These are phyloP conservation scores for Huso huso DNA, from an alignment of 2,797 vertebrate genomes.

Conservation along the genomic window DNA sequence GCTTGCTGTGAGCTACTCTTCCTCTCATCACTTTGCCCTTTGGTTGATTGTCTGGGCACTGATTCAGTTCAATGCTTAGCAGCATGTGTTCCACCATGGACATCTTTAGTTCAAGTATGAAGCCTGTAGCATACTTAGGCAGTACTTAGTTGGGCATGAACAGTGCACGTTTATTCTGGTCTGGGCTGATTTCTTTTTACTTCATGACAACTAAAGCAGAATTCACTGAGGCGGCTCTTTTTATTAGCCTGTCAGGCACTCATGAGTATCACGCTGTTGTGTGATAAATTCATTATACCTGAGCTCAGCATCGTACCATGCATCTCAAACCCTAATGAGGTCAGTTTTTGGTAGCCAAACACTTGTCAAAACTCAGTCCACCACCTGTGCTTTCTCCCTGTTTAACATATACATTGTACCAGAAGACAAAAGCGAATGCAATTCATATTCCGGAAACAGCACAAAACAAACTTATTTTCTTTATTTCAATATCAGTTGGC, in stretches of 20 bases:
- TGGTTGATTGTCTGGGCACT: conserved; percentile 35
- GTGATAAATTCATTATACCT: conserved; percentile 41
- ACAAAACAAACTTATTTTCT: too few species aligned
- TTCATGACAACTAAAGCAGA: conserved; percentile 12
- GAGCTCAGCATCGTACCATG: conserved; percentile 31
- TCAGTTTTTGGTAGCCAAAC: conserved; percentile 30
- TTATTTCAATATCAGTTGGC: too few species aligned
- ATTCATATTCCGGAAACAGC: conserved; percentile 17
- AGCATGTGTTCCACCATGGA: conserved; percentile 1
- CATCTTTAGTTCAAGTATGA: conserved; percentile 19
- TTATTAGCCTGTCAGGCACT: conserved; percentile 23
- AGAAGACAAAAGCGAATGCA: conserved; percentile 20
- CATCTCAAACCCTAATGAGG: conserved; percentile 41
- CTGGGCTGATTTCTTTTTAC: conserved; percentile 25
- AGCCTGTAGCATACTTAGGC: conserved; percentile 18
- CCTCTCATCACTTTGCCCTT: conserved; percentile 29
- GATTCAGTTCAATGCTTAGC: conserved; percentile 46
- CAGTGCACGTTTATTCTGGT: conserved; percentile 22
- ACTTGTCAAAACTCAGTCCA: conserved; percentile 36
- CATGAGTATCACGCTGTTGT: conserved; percentile 30
- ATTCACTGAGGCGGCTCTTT: conserved; percentile 14
- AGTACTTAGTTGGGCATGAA: conserved; percentile 29
- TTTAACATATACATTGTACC: conserved; percentile 26
- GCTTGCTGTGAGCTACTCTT: conserved; percentile 23
- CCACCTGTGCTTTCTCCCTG: conserved; percentile 27